phyloP scores from a whole-genome alignment of 2,888 invertebrate species.

The Drosophila eohydei region DNA sequence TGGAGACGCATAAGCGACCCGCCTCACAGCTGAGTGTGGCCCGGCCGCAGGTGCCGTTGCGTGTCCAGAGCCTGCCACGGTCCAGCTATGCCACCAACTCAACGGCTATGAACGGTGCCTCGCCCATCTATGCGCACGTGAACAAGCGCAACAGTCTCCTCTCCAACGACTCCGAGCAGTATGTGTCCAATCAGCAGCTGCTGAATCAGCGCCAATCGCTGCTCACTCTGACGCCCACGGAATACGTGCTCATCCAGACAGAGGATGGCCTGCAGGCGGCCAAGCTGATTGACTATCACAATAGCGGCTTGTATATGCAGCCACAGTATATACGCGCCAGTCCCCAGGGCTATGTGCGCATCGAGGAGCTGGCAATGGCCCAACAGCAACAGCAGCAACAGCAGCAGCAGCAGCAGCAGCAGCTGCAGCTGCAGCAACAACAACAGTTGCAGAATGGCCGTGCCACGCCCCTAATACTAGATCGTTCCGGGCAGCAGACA shows the following conservation, averaged over 20 bases:
- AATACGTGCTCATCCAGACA: constrained; percentile 81
- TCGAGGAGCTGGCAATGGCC: constrained; percentile 40
- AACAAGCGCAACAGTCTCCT: constrained; percentile 82
- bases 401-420: constrained; percentile 18
- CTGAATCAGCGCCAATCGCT: constrained; percentile 41
- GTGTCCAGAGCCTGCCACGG: constrained; percentile 81
- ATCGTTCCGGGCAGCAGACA: constrained; percentile 75
- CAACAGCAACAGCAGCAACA: constrained; percentile 27
- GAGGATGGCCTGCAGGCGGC: constrained; percentile 81
- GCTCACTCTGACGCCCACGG: constrained; percentile 57
- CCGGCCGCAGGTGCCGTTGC: constrained; percentile 83
- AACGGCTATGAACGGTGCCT: constrained; percentile 50
- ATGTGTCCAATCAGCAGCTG: constrained; percentile 73
- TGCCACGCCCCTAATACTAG: constrained; percentile 82
- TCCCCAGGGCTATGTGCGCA: constrained; percentile 51
- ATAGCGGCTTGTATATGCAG: constrained; percentile 59
- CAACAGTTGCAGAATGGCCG: constrained; percentile 77
- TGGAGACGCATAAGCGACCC: constrained; percentile 79
- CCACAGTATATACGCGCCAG: constrained; percentile 67
- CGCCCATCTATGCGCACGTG: constrained; percentile 84
- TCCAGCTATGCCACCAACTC: constrained; percentile 17
- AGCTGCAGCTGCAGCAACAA: constrained; percentile 14
- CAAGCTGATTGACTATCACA: constrained; percentile 75
- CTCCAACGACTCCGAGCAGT: constrained; percentile 82
- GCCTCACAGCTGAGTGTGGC: constrained; percentile 64